phyloP scores from a whole-genome alignment of 2,888 invertebrate species.

The Drosophila neotestacea region DNA sequence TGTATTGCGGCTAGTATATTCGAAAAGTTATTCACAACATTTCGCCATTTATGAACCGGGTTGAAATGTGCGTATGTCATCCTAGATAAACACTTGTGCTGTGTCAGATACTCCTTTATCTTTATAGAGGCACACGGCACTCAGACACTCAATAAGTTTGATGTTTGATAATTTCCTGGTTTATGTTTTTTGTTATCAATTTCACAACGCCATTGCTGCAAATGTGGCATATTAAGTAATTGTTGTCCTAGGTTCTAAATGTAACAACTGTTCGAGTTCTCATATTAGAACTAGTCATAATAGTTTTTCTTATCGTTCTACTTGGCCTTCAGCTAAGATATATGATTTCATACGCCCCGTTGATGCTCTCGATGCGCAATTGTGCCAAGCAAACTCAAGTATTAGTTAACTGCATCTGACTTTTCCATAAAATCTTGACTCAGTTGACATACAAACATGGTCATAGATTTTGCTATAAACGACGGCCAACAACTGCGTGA shows the following conservation, averaged over 20 bases:
- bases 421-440: constrained; percentile 5
- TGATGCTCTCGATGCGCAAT: not conserved
- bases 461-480: constrained; percentile 3
- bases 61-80: constrained; percentile 9
- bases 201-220: constrained; percentile 50
- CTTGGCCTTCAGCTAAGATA: not conserved
- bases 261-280: constrained; percentile 21
- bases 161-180: constrained; percentile 26
- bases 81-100: not conserved
- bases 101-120: constrained; percentile 19
- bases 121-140: constrained; percentile 56
- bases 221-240: constrained; percentile 28
- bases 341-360: constrained; percentile 11
- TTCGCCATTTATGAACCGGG: constrained; percentile 29
- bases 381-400: constrained; percentile 22
- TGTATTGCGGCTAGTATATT: constrained; percentile 37
- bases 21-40: constrained; percentile 19
- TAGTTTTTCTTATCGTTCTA: not conserved
- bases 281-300: constrained; percentile 2
- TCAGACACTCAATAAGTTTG: constrained; percentile 1
- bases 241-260: constrained; percentile 60
- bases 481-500: not conserved
- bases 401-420: constrained; percentile 12
- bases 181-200: constrained; percentile 53
- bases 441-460: constrained; percentile 8